Evolutionary conservation across 2,113 vertebrate genomes (phyloP).

Genomic region (Phainopepla nitens): DNA sequence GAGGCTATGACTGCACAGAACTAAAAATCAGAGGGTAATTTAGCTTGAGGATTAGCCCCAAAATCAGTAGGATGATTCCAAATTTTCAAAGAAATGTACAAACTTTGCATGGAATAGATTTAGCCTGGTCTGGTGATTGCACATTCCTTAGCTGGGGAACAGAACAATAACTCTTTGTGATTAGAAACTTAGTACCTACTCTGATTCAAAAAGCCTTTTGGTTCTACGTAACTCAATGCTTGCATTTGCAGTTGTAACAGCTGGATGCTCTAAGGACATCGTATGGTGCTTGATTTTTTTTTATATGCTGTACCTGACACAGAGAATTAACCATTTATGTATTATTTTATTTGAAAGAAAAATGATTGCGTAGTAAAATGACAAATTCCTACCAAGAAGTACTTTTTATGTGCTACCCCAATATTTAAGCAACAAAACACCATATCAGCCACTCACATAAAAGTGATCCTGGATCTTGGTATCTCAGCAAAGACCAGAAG

Average conservation of each 20-base stretch:
- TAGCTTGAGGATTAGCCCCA: not conserved
- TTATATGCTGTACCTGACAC: not conserved
- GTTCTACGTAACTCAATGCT: not conserved
- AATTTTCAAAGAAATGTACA: not conserved
- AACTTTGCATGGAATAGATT: not conserved
- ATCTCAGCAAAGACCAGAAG: not conserved
- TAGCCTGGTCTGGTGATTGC: not conserved
- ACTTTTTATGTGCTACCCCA: not conserved
- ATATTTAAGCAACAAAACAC: not conserved
- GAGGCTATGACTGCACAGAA: not conserved
- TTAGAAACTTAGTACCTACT: not conserved
- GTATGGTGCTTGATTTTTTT: not conserved
- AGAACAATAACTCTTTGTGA: not conserved
- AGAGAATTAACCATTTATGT: not conserved
- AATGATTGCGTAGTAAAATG: rapidly evolving
- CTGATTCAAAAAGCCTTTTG: not conserved
- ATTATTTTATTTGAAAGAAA: not conserved
- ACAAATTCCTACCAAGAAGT: not conserved
- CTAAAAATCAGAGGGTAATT: not conserved
- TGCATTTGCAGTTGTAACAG: not conserved
- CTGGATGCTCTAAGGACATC: not conserved
- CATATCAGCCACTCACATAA: not conserved
- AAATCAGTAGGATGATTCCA: not conserved
- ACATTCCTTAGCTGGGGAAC: not conserved
- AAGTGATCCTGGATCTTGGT: not conserved